Evolutionary conservation across 2,797 vertebrate genomes (phyloP).

Genomic region (Sebastes hopkinsi): DNA sequence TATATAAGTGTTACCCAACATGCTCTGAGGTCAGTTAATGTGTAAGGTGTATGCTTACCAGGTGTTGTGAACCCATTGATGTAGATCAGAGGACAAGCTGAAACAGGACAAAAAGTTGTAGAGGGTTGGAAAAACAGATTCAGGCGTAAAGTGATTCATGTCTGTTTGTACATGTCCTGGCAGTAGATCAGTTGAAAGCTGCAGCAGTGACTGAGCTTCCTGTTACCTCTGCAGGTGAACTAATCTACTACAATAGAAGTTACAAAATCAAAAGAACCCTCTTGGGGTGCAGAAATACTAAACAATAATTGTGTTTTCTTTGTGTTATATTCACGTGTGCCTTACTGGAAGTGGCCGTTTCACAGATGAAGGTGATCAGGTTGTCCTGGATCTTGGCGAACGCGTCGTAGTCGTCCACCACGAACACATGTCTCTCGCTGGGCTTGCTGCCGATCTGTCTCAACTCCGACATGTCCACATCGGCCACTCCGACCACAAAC

Average conservation of each 20-base stretch:
- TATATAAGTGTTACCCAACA: not conserved
- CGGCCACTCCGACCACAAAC: slow-evolving; percentile 96
- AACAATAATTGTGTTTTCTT: not conserved
- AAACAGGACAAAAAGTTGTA: slow-evolving; percentile 51
- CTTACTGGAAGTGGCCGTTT: slow-evolving; percentile 99
- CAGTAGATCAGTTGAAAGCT: slow-evolving; percentile 5
- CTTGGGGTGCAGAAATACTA: not conserved
- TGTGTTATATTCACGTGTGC: not conserved
- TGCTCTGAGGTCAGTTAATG: slow-evolving; percentile 12
- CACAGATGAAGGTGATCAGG: slow-evolving; percentile 98
- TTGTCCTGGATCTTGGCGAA: slow-evolving; percentile 99
- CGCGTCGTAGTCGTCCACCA: slow-evolving; percentile 96
- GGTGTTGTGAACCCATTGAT: slow-evolving; percentile 97
- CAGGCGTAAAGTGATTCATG: slow-evolving; percentile 13
- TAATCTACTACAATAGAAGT: not conserved
- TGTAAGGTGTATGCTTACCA: slow-evolving; percentile 79
- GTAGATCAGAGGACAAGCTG: slow-evolving; percentile 98
- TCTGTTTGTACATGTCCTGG: slow-evolving; percentile 20
- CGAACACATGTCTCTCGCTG: slow-evolving; percentile 94
- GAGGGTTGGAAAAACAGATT: slow-evolving; percentile 37
- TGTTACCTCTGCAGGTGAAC: slow-evolving; percentile 12
- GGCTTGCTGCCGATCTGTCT: slow-evolving; percentile 96
- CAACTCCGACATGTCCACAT: slow-evolving; percentile 92
- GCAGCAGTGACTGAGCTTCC: not conserved
- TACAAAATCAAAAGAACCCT: not conserved